Evolutionary conservation across 1,140 invertebrate genomes (phyloP).

Genomic region (Ooceraea biroi): DNA sequence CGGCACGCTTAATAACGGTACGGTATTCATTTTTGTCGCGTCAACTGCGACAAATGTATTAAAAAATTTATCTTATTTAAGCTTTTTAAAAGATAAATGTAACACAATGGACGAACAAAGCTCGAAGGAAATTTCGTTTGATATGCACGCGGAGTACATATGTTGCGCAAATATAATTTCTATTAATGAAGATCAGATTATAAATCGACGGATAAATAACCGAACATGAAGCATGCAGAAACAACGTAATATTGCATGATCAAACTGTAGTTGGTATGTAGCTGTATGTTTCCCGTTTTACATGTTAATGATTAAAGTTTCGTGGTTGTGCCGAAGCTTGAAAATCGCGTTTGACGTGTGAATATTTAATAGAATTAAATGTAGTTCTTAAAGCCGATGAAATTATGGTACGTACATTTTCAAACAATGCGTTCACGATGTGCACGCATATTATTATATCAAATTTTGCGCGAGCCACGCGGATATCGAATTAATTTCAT

Average conservation of each 20-base stretch:
- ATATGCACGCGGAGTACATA: background rate
- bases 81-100: background rate
- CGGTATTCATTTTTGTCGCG: background rate
- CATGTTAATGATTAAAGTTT: background rate
- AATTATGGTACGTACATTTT: constrained; percentile 44
- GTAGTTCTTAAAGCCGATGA: constrained; percentile 42
- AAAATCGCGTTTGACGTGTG: constrained; percentile 27
- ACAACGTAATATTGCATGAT: constrained; percentile 1
- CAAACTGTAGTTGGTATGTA: background rate
- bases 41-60: background rate
- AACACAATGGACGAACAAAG: background rate
- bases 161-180: background rate
- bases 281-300: constrained; percentile 9
- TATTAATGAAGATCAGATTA: constrained; percentile 22
- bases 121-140: background rate
- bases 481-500: constrained; percentile 28
- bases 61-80: constrained; percentile 20
- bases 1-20: background rate
- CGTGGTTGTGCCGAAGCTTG: constrained; percentile 3
- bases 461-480: constrained; percentile 37
- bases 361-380: constrained; percentile 60
- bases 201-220: constrained; percentile 12
- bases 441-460: background rate
- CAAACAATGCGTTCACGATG: constrained; percentile 22
- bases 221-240: background rate